Evolutionary conservation across 2,797 vertebrate genomes (phyloP), one percentile per base, ranked within the genome.

Genomic region (Mormyrops attenuatus): DNA sequence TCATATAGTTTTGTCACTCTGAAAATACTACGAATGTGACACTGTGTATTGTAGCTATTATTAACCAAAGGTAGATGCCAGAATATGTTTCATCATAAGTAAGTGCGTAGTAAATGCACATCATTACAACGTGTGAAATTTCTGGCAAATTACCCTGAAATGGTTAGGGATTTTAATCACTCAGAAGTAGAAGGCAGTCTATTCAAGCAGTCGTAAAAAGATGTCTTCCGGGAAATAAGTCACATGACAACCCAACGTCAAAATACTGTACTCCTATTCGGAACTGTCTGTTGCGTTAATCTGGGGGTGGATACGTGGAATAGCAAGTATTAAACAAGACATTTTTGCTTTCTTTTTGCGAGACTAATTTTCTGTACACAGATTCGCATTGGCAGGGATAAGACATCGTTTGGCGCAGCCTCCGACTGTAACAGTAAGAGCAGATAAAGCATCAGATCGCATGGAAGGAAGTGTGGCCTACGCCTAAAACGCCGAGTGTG

Each of bases 381-480:
- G 2, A 20, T 53, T 63, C 52, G 49, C 50, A 63, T 86, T 50
- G 38, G 30, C 3, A 11, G 34, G 57, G 85, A 89, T 86, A 86
- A 89, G 63, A 53, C 47, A 38, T 38, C 30, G 20, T 49, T 77
- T 22, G n/a, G 22, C 47, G 2, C 57, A 50, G n/a, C 26, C 82
- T 53, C 80, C 41, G 63, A 89, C 26, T 44, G 5, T 53, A 89
- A 47, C 38, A 49, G 77, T 53, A 85, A 47, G 73, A 84, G 7
- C 53, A 85, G 47, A 52, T 85, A 84, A 52, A 52, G 57, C 38
- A 88, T 22, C 22, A 49, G 34, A 63, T 63, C 34, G 87, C 57
- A 66, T 53, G 89, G 22, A 49, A 77, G 88, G 60, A 87, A 77
- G 90, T 69, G 90, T 13, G 90, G 90, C 90, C 90, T 89, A 88